Evolutionary conservation across 1,140 invertebrate genomes (phyloP).

Genomic region (Drosophila bocki): DNA sequence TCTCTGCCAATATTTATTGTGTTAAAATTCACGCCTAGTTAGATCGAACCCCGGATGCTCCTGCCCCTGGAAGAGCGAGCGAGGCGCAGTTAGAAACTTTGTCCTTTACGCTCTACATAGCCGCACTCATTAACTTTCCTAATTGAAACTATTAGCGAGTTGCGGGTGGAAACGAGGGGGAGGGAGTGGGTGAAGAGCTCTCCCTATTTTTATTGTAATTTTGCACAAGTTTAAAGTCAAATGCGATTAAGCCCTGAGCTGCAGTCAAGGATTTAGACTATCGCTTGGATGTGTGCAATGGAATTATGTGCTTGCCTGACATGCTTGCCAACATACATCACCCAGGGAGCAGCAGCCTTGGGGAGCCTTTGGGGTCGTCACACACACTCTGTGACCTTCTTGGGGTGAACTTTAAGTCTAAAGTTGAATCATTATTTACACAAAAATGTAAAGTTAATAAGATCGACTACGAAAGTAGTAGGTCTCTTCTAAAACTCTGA

Average conservation of each 20-base stretch:
- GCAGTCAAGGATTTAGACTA: conserved; percentile 37
- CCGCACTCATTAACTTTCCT: conserved; percentile 73
- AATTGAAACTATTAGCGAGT: conserved; percentile 73
- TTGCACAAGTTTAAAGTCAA: conserved; percentile 59
- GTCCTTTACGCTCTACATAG: conserved; percentile 66
- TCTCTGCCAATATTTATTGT: conserved; percentile 64
- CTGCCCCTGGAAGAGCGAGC: neutral
- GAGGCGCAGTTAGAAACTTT: conserved; percentile 54
- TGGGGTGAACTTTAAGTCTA: neutral
- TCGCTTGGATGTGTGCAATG: conserved; percentile 37
- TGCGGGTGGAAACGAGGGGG: conserved; percentile 1
- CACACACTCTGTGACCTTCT: neutral
- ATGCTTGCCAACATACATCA: conserved; percentile 27
- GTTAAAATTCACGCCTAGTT: conserved; percentile 72
- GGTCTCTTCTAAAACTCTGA: neutral
- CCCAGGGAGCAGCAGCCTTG: conserved; percentile 1
- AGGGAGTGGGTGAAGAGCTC: neutral
- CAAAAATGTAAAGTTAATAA: neutral
- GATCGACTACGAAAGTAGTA: neutral
- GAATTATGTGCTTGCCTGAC: conserved; percentile 54
- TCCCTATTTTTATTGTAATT: conserved; percentile 54
- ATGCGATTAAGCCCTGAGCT: conserved; percentile 59
- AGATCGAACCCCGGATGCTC: conserved; percentile 23
- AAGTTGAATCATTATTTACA: conserved; percentile 1
- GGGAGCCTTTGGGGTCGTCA: neutral